A percentile compares a stretch with the other conserved stretches of the same genome.
phyloP scores from a whole-genome alignment of 2,888 invertebrate species.

The Acheta domesticus region DNA sequence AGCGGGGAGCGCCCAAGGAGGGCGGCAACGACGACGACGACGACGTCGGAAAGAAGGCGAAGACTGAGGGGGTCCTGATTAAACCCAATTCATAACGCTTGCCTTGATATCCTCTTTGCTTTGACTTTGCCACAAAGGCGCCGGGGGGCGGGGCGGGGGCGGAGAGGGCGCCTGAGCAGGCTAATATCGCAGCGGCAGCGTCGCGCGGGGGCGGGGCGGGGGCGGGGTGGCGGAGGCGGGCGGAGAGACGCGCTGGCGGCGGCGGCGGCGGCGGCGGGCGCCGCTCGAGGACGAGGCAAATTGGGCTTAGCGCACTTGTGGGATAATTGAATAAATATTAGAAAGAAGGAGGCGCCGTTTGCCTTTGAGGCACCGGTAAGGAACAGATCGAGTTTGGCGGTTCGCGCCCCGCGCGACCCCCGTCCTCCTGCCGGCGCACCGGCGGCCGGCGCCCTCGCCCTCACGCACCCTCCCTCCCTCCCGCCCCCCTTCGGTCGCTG shows the following conservation, averaged over 20 bases:
- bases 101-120: conserved; percentile 32
- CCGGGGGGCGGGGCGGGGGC: neutral
- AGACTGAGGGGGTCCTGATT: conserved; percentile 26
- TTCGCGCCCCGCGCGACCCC: neutral
- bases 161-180: conserved; percentile 42
- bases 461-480: too few relatives aligned
- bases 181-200: conserved; percentile 8
- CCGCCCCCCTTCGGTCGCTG: too few relatives aligned
- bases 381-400: conserved; percentile 9
- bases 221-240: neutral
- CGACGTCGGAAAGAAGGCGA: conserved; percentile 9
- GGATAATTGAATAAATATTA: conserved; percentile 18
- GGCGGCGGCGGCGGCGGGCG: neutral
- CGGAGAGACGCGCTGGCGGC: neutral
- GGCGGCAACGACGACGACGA: neutral
- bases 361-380: conserved; percentile 7
- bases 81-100: conserved; percentile 32
- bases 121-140: conserved; percentile 31
- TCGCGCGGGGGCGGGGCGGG: neutral
- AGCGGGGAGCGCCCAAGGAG: neutral
- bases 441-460: too few relatives aligned
- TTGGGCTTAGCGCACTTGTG: conserved; percentile 1
- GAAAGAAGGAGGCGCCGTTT: neutral
- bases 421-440: neutral
- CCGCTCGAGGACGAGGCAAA: neutral